Conservation (phyloP, 2,888 invertebrate species). For the Ormyrus labotus region DNA sequence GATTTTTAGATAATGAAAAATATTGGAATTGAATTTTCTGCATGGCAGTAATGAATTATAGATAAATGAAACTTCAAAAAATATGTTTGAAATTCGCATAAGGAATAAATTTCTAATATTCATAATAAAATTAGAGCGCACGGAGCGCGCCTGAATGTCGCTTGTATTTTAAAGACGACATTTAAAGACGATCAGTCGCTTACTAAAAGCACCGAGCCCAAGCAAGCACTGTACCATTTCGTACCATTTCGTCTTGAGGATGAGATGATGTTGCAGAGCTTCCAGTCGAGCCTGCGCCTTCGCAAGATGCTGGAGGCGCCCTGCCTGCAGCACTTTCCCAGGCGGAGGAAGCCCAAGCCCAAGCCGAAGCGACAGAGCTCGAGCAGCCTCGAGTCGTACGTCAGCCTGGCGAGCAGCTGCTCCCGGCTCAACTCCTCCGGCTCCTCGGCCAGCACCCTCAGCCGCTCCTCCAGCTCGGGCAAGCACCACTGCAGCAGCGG, state of each 20-base stretch:
- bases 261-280: conserved; percentile 62
- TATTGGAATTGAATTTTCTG: too few relatives aligned
- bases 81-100: too few relatives aligned
- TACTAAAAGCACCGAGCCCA: too few relatives aligned
- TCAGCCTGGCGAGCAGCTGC: conserved; percentile 62
- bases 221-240: neutral
- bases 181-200: too few relatives aligned
- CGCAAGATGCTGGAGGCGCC: conserved; percentile 56
- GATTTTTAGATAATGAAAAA: too few relatives aligned
- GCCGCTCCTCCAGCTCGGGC: conserved; percentile 52
- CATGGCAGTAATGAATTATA: too few relatives aligned
- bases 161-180: too few relatives aligned
- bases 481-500: conserved; percentile 45
- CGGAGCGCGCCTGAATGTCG: too few relatives aligned
- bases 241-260: conserved; percentile 45
- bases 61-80: too few relatives aligned
- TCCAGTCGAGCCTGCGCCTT: conserved; percentile 58
- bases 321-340: neutral
- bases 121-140: too few relatives aligned
- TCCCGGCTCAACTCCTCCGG: conserved; percentile 61
- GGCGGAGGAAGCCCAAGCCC: conserved; percentile 58
- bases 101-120: too few relatives aligned
- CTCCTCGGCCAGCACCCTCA: conserved; percentile 60
- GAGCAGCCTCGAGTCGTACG: conserved; percentile 67
- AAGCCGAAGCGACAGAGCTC: conserved; percentile 53